Percentiles rank a stretch among this genome's conserved stretches.
Evolutionary conservation across 1,140 invertebrate species (phyloP).

Genomic region (Drosophila baimaii): DNA sequence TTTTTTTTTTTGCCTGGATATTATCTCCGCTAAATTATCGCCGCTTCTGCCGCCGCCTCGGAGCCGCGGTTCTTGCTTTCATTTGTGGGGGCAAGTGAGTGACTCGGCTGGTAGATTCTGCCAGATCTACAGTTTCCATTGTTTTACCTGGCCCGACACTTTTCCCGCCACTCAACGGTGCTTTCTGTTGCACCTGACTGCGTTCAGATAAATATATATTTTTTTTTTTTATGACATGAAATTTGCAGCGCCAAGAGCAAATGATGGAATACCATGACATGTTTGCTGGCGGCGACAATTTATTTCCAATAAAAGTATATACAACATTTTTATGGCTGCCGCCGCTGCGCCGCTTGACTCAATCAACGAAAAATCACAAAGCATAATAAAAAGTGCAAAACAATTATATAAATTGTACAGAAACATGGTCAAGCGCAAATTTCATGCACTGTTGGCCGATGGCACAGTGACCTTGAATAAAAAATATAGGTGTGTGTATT

Average conservation of each 20-base stretch:
- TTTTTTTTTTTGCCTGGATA: slow-evolving; percentile 40
- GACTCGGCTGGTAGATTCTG: slow-evolving; percentile 42
- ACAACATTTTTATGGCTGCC: slow-evolving; percentile 59
- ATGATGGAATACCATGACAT: slow-evolving; percentile 31
- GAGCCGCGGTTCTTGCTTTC: slow-evolving; percentile 54
- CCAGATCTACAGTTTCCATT: slow-evolving; percentile 48
- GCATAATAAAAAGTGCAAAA: slow-evolving; percentile 46
- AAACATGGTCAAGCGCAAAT: slow-evolving; percentile 71
- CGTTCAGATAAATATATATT: slow-evolving; percentile 51
- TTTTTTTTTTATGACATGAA: slow-evolving; percentile 54
- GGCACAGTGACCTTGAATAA: slow-evolving; percentile 54
- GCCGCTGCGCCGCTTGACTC: slow-evolving; percentile 35
- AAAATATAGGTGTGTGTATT: slow-evolving; percentile 19
- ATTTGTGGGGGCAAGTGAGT: slow-evolving; percentile 24
- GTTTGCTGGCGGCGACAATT: slow-evolving; percentile 37
- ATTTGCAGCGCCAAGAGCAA: slow-evolving; percentile 53
- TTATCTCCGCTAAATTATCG: slow-evolving; percentile 71
- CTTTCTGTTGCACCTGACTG: slow-evolving; percentile 68
- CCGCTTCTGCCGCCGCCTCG: slow-evolving; percentile 19
- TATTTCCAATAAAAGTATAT: slow-evolving; percentile 64
- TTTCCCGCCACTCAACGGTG: slow-evolving; percentile 57
- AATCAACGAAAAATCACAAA: slow-evolving; percentile 42
- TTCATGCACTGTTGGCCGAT: slow-evolving; percentile 70
- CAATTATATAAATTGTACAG: slow-evolving; percentile 51
- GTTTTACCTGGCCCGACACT: slow-evolving; percentile 44